A percentile compares a stretch with the other conserved stretches of the same genome.
Evolutionary conservation across 2,797 vertebrate species (phyloP).

Genomic region (Monodelphis domestica): DNA sequence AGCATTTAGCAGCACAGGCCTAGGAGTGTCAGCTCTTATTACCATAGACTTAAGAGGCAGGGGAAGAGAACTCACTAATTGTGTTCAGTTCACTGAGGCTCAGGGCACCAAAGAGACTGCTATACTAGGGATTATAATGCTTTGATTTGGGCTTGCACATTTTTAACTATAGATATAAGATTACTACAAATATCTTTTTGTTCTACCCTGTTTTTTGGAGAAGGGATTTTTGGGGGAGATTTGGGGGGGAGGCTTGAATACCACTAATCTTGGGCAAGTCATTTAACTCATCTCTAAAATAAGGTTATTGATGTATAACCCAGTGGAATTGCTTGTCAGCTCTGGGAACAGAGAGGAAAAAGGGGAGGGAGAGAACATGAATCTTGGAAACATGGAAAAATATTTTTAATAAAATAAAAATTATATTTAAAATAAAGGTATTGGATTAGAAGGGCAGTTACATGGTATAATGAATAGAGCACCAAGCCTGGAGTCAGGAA

Average conservation of each 20-base stretch:
- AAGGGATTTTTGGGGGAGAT: too few relatives aligned
- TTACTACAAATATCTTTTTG: neutral
- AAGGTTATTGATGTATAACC: neutral
- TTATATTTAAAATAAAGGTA: too few relatives aligned
- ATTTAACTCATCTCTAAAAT: neutral
- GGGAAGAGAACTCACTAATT: neutral
- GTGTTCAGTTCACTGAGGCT: neutral
- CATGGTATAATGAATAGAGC: too few relatives aligned
- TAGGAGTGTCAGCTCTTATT: neutral
- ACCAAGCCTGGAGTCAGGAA: too few relatives aligned
- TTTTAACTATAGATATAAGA: neutral
- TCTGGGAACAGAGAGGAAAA: too few relatives aligned
- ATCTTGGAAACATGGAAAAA: too few relatives aligned
- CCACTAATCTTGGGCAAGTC: neutral
- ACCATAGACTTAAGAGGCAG: neutral
- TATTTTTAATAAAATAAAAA: too few relatives aligned
- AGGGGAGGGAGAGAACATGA: too few relatives aligned
- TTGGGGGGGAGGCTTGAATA: too few relatives aligned
- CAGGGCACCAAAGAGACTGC: neutral
- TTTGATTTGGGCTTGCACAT: neutral
- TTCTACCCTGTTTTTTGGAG: neutral
- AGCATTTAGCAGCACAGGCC: neutral
- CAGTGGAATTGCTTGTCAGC: too few relatives aligned
- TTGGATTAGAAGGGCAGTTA: too few relatives aligned
- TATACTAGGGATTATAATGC: neutral